Conservation (phyloP, 2,888 invertebrate species). For the Pseudococcus longispinus region DNA sequence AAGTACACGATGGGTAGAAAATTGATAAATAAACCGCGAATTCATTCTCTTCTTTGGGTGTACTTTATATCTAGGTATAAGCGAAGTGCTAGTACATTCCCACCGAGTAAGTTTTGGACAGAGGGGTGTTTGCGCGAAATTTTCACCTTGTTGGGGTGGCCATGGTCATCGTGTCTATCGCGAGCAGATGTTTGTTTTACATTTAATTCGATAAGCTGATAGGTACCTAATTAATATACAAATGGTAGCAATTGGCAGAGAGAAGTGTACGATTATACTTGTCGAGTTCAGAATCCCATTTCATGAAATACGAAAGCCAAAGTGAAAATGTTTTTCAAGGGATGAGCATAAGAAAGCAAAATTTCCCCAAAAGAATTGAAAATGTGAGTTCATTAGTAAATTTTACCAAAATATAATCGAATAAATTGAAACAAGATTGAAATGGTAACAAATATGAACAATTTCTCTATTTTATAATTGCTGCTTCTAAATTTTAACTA, state of each 20-base stretch:
- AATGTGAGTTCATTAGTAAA: no score
- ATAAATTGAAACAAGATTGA: no score
- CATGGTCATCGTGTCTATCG: background rate
- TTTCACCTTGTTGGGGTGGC: background rate
- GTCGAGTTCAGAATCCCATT: background rate
- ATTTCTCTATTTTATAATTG: no score
- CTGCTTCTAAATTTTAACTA: no score
- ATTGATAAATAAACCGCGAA: slow-evolving; percentile 21
- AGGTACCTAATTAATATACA: background rate
- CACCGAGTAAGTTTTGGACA: background rate
- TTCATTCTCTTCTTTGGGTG: background rate
- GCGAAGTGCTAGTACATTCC: background rate
- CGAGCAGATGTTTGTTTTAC: background rate
- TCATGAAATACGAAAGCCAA: no score
- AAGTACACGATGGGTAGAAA: background rate
- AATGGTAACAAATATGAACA: no score
- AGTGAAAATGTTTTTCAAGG: no score
- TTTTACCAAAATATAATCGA: no score
- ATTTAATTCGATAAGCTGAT: background rate
- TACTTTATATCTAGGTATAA: background rate
- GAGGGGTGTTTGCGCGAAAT: slow-evolving; percentile 5
- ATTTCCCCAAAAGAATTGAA: no score
- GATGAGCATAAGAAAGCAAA: no score
- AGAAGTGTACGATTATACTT: no score
- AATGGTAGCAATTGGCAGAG: background rate